Base-by-base conservation (phyloP, 2,888 invertebrate species). In the Dicyrtomina minuta region DNA sequence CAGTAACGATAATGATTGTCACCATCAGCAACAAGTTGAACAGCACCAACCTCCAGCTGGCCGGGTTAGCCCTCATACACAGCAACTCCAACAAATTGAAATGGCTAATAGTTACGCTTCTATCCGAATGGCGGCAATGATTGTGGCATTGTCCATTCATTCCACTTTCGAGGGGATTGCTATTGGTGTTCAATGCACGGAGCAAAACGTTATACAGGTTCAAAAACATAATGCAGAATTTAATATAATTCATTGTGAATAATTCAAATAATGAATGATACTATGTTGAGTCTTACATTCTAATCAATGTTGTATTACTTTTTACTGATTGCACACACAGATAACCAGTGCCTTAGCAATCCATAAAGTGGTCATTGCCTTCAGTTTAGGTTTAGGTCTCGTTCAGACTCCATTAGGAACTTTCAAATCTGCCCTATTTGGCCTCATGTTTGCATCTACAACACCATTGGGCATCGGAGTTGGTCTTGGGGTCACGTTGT, bases 151-250 rank as follows among this genome's bases (percentile, higher is more conserved):
- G 4, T 70, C 71, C 1, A 73, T 77, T 17, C 77, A 77, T 60
- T 76, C 76, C n/a, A 71, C 72, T 13, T 77, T 77, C 58, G 77
- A 77, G 59, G 77, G 77, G 20, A 70, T 77, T 24, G 75, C 75
- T n/a, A 77, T 77, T 26, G 77, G 77, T 17, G 77, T 77, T 12
- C 76, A 77, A 65, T 65, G 53, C 41, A 76, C 77, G 1, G 56
- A 73, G n/a, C 74, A 75, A 53, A 68, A 73, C 58, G 77, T 77
- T 46, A 59, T 77, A 12, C 75, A 77, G 70, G 77, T 77, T 64
- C n/a, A n/a, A n/a, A n/a, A n/a, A n/a, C n/a, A n/a, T n/a, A n/a
- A n/a, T n/a, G n/a, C n/a, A n/a, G n/a, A n/a, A n/a, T n/a, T n/a
- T n/a, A n/a, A n/a, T n/a, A n/a, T n/a, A n/a, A n/a, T n/a, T n/a